Conservation (phyloP, 1,140 invertebrate species). For the Hycleus cichorii region DNA sequence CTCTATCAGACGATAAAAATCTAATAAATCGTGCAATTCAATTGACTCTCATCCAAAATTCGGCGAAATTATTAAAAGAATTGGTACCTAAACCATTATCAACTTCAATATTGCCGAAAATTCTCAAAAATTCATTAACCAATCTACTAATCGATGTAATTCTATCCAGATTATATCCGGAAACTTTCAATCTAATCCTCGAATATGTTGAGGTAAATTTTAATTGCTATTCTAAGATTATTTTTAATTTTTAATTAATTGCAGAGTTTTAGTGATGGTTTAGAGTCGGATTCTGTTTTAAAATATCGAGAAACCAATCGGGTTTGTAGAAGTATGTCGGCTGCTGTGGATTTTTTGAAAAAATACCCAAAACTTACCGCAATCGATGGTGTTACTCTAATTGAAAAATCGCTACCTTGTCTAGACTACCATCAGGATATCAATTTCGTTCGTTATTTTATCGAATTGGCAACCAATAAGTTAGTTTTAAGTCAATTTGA, state of each 20-base stretch:
- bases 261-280: conserved; percentile 25
- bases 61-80: conserved; percentile 26
- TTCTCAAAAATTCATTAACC: conserved; percentile 35
- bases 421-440: conserved; percentile 46
- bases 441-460: conserved; percentile 39
- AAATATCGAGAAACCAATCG: conserved; percentile 42
- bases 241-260: conserved; percentile 15
- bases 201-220: conserved; percentile 32
- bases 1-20: conserved; percentile 28
- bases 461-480: conserved; percentile 41
- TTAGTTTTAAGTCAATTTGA: conserved; percentile 35
- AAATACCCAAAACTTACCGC: conserved; percentile 32
- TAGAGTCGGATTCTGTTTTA: conserved; percentile 28
- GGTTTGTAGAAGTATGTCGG: conserved; percentile 44
- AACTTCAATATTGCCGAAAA: conserved; percentile 33
- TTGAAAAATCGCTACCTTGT: conserved; percentile 42
- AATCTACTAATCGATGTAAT: conserved; percentile 35
- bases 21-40: conserved; percentile 27
- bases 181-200: conserved; percentile 30
- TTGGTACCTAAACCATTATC: conserved; percentile 29
- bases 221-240: neutral
- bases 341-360: conserved; percentile 43
- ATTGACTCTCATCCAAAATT: conserved; percentile 31
- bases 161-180: conserved; percentile 36
- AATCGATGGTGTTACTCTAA: conserved; percentile 37